Evolutionary conservation across 2,797 vertebrate species (phyloP).

Genomic region (Chaunax sp.): DNA sequence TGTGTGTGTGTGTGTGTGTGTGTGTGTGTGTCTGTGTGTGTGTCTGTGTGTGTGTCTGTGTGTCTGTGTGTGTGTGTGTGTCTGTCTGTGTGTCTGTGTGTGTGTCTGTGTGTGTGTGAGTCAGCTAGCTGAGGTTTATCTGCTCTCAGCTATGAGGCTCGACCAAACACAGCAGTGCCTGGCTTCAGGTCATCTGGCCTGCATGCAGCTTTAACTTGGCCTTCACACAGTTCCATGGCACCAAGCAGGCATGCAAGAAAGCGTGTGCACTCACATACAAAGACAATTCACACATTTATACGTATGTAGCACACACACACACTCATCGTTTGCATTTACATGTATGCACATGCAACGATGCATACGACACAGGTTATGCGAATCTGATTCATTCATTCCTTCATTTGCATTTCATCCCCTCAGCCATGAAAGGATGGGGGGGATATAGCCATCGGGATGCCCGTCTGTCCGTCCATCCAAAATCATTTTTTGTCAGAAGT

Average conservation of each 20-base stretch:
- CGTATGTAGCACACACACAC: slow-evolving; percentile 12
- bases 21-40: too few species aligned
- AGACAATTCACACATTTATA: not conserved
- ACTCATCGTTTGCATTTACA: too few species aligned
- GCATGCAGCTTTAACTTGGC: slow-evolving; percentile 38
- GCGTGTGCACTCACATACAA: not conserved
- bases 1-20: too few species aligned
- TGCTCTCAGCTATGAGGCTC: slow-evolving; percentile 43
- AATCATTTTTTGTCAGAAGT: too few species aligned
- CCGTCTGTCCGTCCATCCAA: too few species aligned
- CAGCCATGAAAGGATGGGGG: too few species aligned
- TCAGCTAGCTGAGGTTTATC: slow-evolving; percentile 44
- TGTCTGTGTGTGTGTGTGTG: slow-evolving; percentile 23
- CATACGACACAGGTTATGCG: not conserved
- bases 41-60: slow-evolving; percentile 18
- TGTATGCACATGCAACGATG: too few species aligned
- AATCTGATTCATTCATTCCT: too few species aligned
- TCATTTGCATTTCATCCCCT: too few species aligned
- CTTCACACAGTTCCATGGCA: slow-evolving; percentile 30
- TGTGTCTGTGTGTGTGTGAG: slow-evolving; percentile 3
- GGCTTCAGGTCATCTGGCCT: slow-evolving; percentile 54
- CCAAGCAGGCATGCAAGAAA: slow-evolving; percentile 12
- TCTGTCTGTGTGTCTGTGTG: slow-evolving; percentile 11
- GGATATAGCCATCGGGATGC: too few species aligned
- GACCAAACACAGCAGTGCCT: slow-evolving; percentile 46